Evolutionary conservation across 1,140 invertebrate genomes (phyloP), one percentile per base, ranked within the genome.

Genomic region (silkworm (Bombyx mori)): DNA sequence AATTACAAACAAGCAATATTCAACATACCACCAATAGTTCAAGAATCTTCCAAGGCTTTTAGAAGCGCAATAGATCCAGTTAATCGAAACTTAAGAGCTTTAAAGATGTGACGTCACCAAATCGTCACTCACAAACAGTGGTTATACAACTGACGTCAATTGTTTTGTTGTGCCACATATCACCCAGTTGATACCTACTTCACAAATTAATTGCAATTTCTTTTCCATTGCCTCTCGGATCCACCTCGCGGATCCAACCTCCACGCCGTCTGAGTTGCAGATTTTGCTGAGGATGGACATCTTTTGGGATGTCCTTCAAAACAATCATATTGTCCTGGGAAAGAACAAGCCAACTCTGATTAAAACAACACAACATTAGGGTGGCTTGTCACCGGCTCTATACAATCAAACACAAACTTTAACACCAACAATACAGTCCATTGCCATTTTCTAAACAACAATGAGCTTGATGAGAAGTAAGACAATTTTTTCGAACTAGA

Each of bases 141-240:
- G 12, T 18, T 18, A 18, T 18, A 18, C 12, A 18, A 18, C 12
- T 18, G 12, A 18, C 12, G 12, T 77, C 42, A 49, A 69, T 44
- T 74, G 69, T 63, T 44, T 57, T 50, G 58, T 72, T 53, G 66
- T 77, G 51, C 59, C 68, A 18, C 22, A 72, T 26, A 72, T 77
- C 12, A 71, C 74, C 3, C 62, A 63, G 59, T 45, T 44, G 22
- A 44, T 69, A 44, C 65, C 69, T 10, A 59, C 61, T 1, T 44
- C 48, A 26, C 53, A 18, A 18, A 18, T 18, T 18, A 18, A 18
- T 18, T 18, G 12, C 12, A 18, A 18, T 18, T 18, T 18, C 12
- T 63, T 71, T 10, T 49, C 56, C 9, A 56, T 71, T 54, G 66
- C 71, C 12, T 42, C 52, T 8, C 63, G 60, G 42, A 44, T 71